Evolutionary conservation across 1,140 invertebrate genomes (phyloP).

Genomic region (Drosophila orosa): DNA sequence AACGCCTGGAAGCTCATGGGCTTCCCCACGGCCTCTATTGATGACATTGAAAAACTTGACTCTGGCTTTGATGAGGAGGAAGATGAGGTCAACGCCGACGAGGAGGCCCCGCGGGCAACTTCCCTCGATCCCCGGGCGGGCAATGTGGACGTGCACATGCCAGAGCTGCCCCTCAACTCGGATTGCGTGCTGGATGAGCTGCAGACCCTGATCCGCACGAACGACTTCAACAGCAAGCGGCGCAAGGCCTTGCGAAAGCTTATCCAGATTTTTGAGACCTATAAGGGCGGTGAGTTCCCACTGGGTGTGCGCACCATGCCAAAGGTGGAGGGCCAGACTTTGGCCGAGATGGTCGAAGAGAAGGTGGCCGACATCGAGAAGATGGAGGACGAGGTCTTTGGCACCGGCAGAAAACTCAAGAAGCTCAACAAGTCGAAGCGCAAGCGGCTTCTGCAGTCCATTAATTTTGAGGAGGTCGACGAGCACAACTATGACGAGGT

Average conservation of each 20-base stretch:
- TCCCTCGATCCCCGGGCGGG: conserved; percentile 91
- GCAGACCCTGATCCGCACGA: conserved; percentile 61
- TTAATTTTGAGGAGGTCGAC: conserved; percentile 77
- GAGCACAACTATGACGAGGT: conserved; percentile 74
- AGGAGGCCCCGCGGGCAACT: conserved; percentile 29
- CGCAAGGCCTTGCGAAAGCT: conserved; percentile 71
- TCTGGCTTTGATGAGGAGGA: conserved; percentile 76
- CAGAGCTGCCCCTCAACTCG: conserved; percentile 87
- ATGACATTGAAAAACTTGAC: conserved; percentile 86
- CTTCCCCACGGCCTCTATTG: conserved; percentile 88
- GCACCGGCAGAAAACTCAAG: conserved; percentile 68
- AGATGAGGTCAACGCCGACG: conserved; percentile 61
- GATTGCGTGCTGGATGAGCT: conserved; percentile 70
- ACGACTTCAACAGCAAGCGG: conserved; percentile 70
- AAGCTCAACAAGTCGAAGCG: conserved; percentile 80
- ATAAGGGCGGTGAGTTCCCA: conserved; percentile 87
- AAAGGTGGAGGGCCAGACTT: conserved; percentile 48
- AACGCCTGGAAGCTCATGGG: conserved; percentile 89
- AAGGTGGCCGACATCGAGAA: conserved; percentile 70
- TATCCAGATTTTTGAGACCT: conserved; percentile 79
- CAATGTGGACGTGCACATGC: conserved; percentile 89
- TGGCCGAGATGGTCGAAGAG: conserved; percentile 69
- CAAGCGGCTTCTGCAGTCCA: conserved; percentile 68
- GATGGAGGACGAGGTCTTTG: conserved; percentile 72
- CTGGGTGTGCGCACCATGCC: conserved; percentile 86